Conservation (phyloP, 2,888 invertebrate species). For the Dryadula phaetusa region DNA sequence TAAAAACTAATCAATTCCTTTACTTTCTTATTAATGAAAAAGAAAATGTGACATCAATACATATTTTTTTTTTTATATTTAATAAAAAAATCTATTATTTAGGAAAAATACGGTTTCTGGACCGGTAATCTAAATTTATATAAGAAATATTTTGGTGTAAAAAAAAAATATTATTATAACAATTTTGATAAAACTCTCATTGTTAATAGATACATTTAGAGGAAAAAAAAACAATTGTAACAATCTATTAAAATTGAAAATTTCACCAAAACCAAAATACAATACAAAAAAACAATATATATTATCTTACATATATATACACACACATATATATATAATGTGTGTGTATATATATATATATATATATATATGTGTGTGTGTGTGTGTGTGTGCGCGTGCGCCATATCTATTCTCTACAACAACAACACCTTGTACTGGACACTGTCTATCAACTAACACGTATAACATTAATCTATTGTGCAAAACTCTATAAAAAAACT, state of each 20-base stretch:
- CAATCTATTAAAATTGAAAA: neutral
- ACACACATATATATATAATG: no score
- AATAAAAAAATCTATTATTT: slow-evolving; percentile 20
- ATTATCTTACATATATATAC: no score
- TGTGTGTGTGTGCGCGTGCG: no score
- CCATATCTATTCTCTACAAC: no score
- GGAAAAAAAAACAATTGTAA: neutral
- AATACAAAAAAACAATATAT: no score
- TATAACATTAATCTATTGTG: no score
- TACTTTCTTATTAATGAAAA: neutral
- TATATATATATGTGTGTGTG: no score
- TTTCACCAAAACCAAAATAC: neutral
- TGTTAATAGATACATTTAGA: neutral
- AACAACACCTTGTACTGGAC: no score
- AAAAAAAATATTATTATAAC: neutral
- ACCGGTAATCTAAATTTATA: neutral
- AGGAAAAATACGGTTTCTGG: slow-evolving; percentile 36
- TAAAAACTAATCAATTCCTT: slow-evolving; percentile 13
- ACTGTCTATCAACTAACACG: no score
- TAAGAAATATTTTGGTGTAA: slow-evolving; percentile 4
- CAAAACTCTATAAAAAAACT: no score
- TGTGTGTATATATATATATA: no score
- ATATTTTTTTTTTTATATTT: neutral
- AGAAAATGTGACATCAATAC: slow-evolving; percentile 16
- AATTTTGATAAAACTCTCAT: neutral